Base-by-base conservation (phyloP, 2,113 vertebrate genomes). In the Pedionomus torquatus region DNA sequence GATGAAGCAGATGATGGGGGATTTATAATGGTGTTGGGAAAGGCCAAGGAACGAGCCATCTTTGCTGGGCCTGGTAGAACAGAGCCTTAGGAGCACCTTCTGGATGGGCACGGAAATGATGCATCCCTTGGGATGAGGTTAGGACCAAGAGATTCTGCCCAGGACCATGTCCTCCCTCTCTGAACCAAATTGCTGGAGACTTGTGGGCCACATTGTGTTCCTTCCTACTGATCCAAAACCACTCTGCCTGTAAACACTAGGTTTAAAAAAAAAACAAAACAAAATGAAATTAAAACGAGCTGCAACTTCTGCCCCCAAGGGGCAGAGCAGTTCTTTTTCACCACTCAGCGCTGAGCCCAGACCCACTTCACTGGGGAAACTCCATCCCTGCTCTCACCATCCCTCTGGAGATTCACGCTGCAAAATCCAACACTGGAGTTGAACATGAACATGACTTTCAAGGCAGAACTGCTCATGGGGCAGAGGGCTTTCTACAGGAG, bases 121-220 rank as follows among this genome's bases (percentile, higher is more conserved):
- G n/a, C 28, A 26, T 37, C 61, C 57, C 8, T 1, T 17, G 37
- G 76, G 61, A 91, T 70, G n/a, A 39, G 31, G 37, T 18, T 18
- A 31, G 13, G 37, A 64, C 25, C 30, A 65, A 48, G 49, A 39
- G 35, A 41, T 17, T 26, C 37, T 46, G 55, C 35, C 37, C 4
- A 1, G 11, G 37, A 17, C 13, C 55, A 35, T 37, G 30, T 41
- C 54, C 37, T 51, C 49, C n/a, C 41, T 48, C 44, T 57, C 51
- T 15, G 21, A 25, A 12, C 43, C 48, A 41, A 71, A 37, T 31
- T 33, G 14, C 37, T 13, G 19, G 30, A 74, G 54, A 2, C 5
- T 17, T 0, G 0, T 28, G 19, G 0, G 0, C 0, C 10, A 48
- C 39, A 13, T 13, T 1, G 0, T 5, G 41, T 7, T 20, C 41